These are phyloP conservation scores for Dermatemys mawii DNA, from an alignment of 2,113 vertebrate genomes.

Conservation along the genomic window DNA sequence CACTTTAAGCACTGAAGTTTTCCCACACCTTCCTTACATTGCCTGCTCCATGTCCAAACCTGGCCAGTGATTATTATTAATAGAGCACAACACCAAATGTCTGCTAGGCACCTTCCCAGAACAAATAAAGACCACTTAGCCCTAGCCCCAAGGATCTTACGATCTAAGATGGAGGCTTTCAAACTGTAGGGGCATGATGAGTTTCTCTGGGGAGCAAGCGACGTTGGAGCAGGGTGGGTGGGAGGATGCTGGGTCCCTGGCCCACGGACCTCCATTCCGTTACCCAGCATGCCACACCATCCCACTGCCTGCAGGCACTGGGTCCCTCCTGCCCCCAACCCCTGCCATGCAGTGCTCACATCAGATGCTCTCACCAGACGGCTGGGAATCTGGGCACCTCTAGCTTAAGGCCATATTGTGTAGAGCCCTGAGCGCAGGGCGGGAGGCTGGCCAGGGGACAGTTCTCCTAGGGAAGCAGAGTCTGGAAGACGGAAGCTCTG, in stretches of 20 bases:
- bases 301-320: not conserved
- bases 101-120: not conserved
- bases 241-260: not conserved
- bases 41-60: not conserved
- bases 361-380: not conserved
- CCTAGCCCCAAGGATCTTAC: not conserved
- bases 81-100: not conserved
- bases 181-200: not conserved
- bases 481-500: not conserved
- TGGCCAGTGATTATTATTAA: not conserved
- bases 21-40: not conserved
- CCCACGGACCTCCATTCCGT: no score
- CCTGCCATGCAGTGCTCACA: not conserved
- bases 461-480: no score
- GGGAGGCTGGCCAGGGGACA: no score
- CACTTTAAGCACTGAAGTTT: not conserved
- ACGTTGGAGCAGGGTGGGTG: not conserved
- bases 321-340: no score
- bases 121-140: not conserved
- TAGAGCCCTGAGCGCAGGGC: no score
- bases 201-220: not conserved
- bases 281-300: not conserved
- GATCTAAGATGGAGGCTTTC: not conserved
- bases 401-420: no score
- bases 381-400: not conserved